Evolutionary conservation across 2,888 invertebrate species (phyloP).

Genomic region (Pegoplata infirma): DNA sequence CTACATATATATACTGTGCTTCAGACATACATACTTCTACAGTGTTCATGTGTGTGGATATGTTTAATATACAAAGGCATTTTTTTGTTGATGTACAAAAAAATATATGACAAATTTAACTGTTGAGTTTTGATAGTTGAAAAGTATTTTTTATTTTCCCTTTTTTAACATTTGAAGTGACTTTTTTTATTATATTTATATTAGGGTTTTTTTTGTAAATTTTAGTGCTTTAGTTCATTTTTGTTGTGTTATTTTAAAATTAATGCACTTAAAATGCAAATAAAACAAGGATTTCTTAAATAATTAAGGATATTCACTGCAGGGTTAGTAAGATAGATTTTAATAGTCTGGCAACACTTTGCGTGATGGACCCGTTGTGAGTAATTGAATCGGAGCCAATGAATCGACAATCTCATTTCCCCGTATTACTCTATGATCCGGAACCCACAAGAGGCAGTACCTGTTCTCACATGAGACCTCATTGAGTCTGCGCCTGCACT

Average conservation of each 20-base stretch:
- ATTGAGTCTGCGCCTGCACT: too few species aligned
- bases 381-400: too few species aligned
- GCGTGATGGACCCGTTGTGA: too few species aligned
- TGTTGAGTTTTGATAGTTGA: conserved; percentile 35
- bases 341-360: too few species aligned
- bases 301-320: not conserved
- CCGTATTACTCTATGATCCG: too few species aligned
- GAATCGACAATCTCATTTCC: too few species aligned
- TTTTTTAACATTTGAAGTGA: conserved; percentile 17
- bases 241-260: conserved; percentile 1
- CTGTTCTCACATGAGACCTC: too few species aligned
- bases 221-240: conserved; percentile 11
- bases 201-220: not conserved
- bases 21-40: not conserved
- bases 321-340: too few species aligned
- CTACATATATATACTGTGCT: too few species aligned
- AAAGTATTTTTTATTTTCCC: conserved; percentile 23
- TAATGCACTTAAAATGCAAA: conserved; percentile 31
- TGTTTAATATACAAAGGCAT: not conserved
- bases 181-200: conserved; percentile 31
- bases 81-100: conserved; percentile 4
- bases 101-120: conserved; percentile 43
- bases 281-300: not conserved
- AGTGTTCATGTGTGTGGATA: not conserved
- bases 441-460: too few species aligned